These are phyloP conservation scores for Notodonta ziczac DNA, from an alignment of 2,888 invertebrate genomes.

Conservation along the genomic window DNA sequence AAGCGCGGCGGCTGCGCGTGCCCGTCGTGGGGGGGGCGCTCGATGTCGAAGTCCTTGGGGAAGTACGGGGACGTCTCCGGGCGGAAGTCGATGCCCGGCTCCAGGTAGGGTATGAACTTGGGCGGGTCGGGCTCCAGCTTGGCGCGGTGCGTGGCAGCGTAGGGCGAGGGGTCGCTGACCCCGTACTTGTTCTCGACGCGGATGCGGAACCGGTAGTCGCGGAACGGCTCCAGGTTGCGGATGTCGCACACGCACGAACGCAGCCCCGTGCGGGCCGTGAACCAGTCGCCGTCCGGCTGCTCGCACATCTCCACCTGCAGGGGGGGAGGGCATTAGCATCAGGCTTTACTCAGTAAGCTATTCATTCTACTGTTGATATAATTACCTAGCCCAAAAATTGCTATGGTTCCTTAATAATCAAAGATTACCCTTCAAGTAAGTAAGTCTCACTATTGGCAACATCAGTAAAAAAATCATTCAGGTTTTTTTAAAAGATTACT, in stretches of 20 bases:
- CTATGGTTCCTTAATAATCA: no score
- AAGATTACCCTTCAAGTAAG: no score
- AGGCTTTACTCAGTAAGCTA: no score
- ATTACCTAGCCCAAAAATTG: no score
- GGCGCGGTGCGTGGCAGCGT: slow-evolving; percentile 91
- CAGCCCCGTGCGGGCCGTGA: slow-evolving; percentile 92
- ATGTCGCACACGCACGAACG: slow-evolving; percentile 96
- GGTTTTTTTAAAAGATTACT: no score
- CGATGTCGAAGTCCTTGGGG: slow-evolving; percentile 96
- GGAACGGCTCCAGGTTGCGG: slow-evolving; percentile 94
- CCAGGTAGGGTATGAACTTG: slow-evolving; percentile 91
- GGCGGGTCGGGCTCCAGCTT: slow-evolving; percentile 92
- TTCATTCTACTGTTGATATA: no score
- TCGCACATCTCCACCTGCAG: slow-evolving; percentile 94
- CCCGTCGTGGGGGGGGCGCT: slow-evolving; percentile 93
- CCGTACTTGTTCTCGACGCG: slow-evolving; percentile 98
- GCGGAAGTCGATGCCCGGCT: slow-evolving; percentile 92
- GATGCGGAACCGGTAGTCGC: slow-evolving; percentile 97
- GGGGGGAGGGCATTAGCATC: no score
- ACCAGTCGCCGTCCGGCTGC: slow-evolving; percentile 96
- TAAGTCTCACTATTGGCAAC: no score
- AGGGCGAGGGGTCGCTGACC: slow-evolving; percentile 97
- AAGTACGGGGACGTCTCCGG: slow-evolving; percentile 94
- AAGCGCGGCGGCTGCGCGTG: slow-evolving; percentile 94
- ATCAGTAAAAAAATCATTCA: no score